Conservation (phyloP, 2,797 vertebrate genomes). For the Falco columbarius region DNA sequence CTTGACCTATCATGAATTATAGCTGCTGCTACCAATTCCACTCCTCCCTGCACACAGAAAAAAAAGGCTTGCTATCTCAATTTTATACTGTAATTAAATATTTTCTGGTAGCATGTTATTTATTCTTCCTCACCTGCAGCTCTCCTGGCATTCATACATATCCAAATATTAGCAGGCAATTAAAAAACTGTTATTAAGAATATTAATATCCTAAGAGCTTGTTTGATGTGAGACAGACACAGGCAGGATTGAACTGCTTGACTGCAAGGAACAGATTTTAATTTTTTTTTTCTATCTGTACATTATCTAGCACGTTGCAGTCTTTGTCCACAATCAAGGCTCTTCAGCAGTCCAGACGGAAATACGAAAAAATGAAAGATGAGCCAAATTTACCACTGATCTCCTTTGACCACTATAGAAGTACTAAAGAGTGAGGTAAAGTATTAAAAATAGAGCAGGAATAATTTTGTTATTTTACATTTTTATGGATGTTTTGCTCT, state of each 20-base stretch:
- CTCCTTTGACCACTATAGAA: neutral
- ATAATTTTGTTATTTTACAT: neutral
- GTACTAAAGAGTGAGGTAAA: neutral
- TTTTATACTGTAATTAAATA: constrained; percentile 48
- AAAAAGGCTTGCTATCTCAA: neutral
- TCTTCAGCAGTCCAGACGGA: neutral
- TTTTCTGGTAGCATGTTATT: constrained; percentile 31
- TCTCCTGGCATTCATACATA: neutral
- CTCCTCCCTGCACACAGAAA: neutral
- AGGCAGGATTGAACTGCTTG: fast-evolving
- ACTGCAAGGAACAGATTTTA: neutral
- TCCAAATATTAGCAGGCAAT: constrained; percentile 23
- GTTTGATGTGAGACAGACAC: neutral
- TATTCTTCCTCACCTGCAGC: constrained; percentile 29
- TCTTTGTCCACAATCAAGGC: neutral
- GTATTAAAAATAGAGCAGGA: neutral
- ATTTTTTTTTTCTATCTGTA: neutral
- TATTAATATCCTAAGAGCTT: neutral
- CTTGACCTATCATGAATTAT: constrained; percentile 31
- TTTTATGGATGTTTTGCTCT: neutral
- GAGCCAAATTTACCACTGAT: neutral
- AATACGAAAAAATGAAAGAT: neutral
- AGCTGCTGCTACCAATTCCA: neutral
- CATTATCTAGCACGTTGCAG: neutral
- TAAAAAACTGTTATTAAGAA: constrained; percentile 29